Conservation (phyloP, 2,113 vertebrate species). For the Pteruthius melanotis region DNA sequence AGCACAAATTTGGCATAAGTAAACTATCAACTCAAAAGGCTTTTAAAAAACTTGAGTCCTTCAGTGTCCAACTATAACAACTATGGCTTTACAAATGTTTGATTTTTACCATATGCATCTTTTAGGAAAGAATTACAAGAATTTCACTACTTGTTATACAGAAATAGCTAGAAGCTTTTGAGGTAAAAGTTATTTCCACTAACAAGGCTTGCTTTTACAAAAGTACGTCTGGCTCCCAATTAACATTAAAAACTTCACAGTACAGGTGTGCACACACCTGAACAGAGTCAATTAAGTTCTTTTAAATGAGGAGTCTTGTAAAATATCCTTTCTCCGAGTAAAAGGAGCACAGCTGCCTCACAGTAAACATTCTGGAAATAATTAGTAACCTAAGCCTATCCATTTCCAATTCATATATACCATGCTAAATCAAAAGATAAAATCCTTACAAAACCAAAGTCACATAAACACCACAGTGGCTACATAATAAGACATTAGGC, state of each 20-base stretch:
- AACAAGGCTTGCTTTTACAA: neutral
- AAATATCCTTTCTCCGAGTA: neutral
- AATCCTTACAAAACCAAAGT: neutral
- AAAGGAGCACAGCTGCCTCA: neutral
- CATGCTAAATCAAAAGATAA: rapidly evolving
- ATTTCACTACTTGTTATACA: neutral
- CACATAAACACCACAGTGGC: rapidly evolving
- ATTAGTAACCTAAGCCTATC: neutral
- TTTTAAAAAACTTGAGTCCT: neutral
- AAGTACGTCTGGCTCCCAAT: neutral
- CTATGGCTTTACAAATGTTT: neutral
- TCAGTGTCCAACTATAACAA: neutral
- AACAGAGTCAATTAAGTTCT: neutral
- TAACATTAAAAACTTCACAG: neutral
- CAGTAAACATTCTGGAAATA: neutral
- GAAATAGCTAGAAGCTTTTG: neutral
- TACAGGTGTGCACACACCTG: neutral
- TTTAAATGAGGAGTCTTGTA: neutral
- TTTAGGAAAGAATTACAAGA: neutral
- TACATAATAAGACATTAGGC: rapidly evolving
- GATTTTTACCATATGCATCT: neutral
- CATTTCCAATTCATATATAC: rapidly evolving
- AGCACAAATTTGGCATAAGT: neutral
- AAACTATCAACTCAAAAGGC: neutral
- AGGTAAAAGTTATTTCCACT: neutral